Evolutionary conservation across 2,797 vertebrate genomes (phyloP).

Genomic region (Notoglanidium macrostoma): DNA sequence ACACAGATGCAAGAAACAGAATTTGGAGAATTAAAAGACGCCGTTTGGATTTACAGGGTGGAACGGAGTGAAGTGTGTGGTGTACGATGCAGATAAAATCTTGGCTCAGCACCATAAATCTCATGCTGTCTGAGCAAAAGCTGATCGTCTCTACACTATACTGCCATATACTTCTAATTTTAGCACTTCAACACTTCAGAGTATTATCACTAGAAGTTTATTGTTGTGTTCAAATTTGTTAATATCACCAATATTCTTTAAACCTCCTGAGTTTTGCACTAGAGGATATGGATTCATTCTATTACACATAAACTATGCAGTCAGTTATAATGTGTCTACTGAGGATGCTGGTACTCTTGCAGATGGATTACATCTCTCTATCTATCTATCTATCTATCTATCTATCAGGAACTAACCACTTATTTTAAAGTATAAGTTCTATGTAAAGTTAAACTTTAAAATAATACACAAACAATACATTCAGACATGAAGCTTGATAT

Average conservation of each 20-base stretch:
- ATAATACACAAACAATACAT: not conserved
- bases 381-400: not conserved
- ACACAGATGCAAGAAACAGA: constrained; percentile 25
- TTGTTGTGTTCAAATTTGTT: not conserved
- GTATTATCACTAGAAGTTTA: not conserved
- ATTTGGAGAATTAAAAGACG: constrained; percentile 21
- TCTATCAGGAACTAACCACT: not conserved
- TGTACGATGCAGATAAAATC: constrained; percentile 11
- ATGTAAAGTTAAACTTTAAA: not conserved
- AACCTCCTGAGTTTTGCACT: not conserved
- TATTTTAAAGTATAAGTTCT: not conserved
- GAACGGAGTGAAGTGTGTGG: not conserved
- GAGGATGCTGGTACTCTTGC: not conserved
- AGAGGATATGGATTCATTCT: not conserved
- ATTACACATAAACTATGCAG: not conserved
- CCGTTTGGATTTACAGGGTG: constrained; percentile 13
- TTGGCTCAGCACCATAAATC: constrained; percentile 10
- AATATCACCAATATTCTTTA: not conserved
- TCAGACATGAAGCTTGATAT: not conserved
- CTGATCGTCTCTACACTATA: not conserved
- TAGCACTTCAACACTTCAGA: not conserved
- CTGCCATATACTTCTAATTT: not conserved
- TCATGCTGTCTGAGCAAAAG: not conserved
- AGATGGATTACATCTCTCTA: not conserved
- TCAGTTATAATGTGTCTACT: not conserved